Evolutionary conservation across 2,113 vertebrate genomes (phyloP).

Genomic region (Phylloscopus trochiloides): DNA sequence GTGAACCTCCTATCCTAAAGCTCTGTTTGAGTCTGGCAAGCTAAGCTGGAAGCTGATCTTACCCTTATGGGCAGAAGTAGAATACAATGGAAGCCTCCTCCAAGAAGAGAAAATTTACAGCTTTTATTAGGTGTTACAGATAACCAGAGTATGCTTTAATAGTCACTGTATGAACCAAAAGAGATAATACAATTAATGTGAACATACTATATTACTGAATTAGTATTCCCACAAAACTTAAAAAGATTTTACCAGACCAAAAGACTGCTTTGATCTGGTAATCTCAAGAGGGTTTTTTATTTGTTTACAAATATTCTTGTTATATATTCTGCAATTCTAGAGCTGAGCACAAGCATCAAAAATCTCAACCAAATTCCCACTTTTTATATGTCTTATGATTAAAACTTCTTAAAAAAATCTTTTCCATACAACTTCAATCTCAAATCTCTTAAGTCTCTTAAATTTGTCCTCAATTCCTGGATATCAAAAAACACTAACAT

Average conservation of each 20-base stretch:
- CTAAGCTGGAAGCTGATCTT: background rate
- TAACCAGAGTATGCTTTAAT: background rate
- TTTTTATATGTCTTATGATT: background rate
- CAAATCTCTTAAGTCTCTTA: background rate
- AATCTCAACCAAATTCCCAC: background rate
- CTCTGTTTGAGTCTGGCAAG: background rate
- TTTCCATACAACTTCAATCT: background rate
- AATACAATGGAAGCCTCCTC: background rate
- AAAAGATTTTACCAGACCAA: background rate
- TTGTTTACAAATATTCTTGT: background rate
- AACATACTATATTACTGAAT: background rate
- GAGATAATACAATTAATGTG: background rate
- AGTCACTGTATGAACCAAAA: background rate
- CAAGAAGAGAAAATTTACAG: background rate
- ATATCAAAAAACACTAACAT: constrained; percentile 17
- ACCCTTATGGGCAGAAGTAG: background rate
- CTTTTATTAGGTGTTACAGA: constrained; percentile 38
- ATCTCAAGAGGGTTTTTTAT: background rate
- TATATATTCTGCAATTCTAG: background rate
- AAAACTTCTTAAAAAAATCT: background rate
- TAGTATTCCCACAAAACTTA: background rate
- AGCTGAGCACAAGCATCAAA: constrained; percentile 27
- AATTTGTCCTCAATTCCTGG: background rate
- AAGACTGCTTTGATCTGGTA: background rate
- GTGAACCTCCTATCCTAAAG: background rate